These are phyloP conservation scores for Zoroaster sp. DNA, from an alignment of 53 echinoderm and acorn worm genomes.

Conservation along the genomic window DNA sequence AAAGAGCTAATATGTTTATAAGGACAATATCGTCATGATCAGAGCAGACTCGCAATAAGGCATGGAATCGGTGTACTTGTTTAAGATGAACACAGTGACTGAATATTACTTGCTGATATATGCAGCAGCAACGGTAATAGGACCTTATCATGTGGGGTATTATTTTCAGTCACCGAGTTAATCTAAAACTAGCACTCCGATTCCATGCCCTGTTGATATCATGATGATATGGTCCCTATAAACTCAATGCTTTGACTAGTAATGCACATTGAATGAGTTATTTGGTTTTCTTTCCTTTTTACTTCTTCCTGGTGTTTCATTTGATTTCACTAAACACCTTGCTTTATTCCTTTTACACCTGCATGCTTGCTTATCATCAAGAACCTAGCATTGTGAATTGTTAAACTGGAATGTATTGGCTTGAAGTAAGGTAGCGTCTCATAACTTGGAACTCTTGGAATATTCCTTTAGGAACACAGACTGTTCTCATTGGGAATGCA, in stretches of 20 bases:
- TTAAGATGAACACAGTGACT: too few relatives aligned
- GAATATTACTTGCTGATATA: not conserved
- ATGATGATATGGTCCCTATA: not conserved
- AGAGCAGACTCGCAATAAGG: too few relatives aligned
- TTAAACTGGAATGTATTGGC: not conserved
- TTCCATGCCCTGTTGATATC: not conserved
- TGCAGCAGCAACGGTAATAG: not conserved
- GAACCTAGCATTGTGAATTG: not conserved
- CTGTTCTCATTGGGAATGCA: not conserved
- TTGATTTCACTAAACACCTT: not conserved
- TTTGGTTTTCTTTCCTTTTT: not conserved
- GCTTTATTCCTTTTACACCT: not conserved
- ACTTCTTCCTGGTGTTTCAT: not conserved
- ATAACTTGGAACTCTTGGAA: not conserved
- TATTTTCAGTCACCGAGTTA: not conserved
- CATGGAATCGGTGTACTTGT: too few relatives aligned
- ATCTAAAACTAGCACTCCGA: not conserved
- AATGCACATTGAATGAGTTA: not conserved
- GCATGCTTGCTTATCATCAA: constrained; percentile 11
- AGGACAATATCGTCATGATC: too few relatives aligned
- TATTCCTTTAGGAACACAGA: not conserved
- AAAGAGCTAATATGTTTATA: too few relatives aligned
- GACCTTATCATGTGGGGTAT: not conserved
- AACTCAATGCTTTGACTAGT: not conserved
- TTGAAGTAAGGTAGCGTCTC: not conserved